Conservation (phyloP, 2,113 vertebrate species). For the Pelusios castaneus region DNA sequence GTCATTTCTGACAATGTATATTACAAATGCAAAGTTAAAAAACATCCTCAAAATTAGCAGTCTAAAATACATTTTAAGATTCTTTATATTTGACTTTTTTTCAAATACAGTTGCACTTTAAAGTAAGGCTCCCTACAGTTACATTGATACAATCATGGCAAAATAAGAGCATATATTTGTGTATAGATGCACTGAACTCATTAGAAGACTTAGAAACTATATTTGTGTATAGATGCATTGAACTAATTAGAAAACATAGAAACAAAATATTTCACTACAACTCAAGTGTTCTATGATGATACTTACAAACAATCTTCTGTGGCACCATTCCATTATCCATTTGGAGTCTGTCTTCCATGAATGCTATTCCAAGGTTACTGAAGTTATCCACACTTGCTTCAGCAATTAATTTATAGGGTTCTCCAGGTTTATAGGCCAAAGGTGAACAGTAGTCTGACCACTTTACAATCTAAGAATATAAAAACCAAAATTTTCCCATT, state of each 20-base stretch:
- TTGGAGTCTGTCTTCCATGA: constrained; percentile 91
- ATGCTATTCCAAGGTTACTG: constrained; percentile 90
- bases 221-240: too few species aligned
- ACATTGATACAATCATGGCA: neutral
- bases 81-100: neutral
- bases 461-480: constrained; percentile 83
- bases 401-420: constrained; percentile 87
- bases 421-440: constrained; percentile 84
- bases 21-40: neutral
- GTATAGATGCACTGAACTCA: neutral
- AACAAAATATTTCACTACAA: accelerated
- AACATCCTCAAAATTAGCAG: neutral
- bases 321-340: constrained; percentile 91
- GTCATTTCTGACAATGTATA: neutral
- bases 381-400: constrained; percentile 91
- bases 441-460: constrained; percentile 93
- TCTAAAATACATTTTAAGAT: neutral
- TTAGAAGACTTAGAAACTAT: neutral
- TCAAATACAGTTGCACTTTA: neutral
- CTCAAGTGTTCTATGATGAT: neutral
- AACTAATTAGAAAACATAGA: accelerated
- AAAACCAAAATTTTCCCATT: neutral
- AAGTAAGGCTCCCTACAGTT: neutral
- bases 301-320: constrained; percentile 93
- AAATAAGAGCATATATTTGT: neutral